Conservation (phyloP, 2,888 invertebrate species). For the Cepaea hortensis region DNA sequence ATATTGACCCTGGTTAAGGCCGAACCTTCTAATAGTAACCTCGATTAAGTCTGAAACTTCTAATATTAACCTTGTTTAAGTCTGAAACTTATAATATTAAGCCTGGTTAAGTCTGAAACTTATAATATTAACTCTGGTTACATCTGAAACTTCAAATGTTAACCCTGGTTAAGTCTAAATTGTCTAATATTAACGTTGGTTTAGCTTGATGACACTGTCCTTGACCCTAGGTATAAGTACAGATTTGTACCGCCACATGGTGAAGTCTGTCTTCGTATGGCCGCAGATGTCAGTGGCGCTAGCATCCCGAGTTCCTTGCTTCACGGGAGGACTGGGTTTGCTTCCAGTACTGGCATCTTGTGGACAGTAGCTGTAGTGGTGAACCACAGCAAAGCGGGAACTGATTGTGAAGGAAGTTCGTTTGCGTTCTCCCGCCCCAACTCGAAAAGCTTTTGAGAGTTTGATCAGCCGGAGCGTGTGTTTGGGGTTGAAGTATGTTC, state of each 20-base stretch:
- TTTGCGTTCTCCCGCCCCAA: slow-evolving; percentile 37
- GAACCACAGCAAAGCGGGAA: slow-evolving; percentile 33
- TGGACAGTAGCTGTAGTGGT: slow-evolving; percentile 46
- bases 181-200: neutral
- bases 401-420: slow-evolving; percentile 39
- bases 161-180: neutral
- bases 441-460: slow-evolving; percentile 20
- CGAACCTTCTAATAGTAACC: no score
- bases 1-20: no score
- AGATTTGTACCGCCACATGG: slow-evolving; percentile 41
- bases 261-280: slow-evolving; percentile 33
- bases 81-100: no score
- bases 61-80: no score
- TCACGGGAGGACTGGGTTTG: neutral
- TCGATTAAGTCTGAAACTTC: no score
- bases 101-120: no score
- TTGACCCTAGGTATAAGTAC: slow-evolving; percentile 31
- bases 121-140: no score
- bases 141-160: no score
- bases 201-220: slow-evolving; percentile 20
- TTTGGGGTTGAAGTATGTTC: slow-evolving; percentile 39
- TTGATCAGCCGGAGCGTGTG: slow-evolving; percentile 41
- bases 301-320: neutral
- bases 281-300: slow-evolving; percentile 10
- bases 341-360: neutral